Evolutionary conservation across 2,113 vertebrate species (phyloP).

Genomic region (Oryzias celebensis): DNA sequence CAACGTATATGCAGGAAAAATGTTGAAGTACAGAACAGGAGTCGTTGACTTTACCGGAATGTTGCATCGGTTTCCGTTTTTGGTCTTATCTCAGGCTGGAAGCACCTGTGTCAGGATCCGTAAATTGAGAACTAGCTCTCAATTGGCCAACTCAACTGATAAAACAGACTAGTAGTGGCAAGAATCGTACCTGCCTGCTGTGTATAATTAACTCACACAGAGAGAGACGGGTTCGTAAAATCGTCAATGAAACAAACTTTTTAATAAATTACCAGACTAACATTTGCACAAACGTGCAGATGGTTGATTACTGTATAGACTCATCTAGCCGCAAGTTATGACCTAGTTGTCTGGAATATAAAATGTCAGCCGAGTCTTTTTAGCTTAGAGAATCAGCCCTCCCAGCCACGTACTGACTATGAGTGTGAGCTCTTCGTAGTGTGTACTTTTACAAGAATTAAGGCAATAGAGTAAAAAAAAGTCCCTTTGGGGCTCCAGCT

Average conservation of each 20-base stretch:
- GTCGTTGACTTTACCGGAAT: background rate
- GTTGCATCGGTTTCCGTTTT: conserved; percentile 6
- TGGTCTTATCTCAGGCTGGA: conserved; percentile 1
- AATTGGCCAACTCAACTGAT: conserved; percentile 48
- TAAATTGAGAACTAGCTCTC: conserved; percentile 63
- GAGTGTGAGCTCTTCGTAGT: conserved; percentile 15
- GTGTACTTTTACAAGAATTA: conserved; percentile 12
- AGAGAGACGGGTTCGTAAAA: conserved; percentile 1
- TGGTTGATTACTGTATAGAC: conserved; percentile 15
- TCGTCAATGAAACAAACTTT: conserved; percentile 10
- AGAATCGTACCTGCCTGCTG: conserved; percentile 1
- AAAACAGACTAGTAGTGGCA: conserved; percentile 55
- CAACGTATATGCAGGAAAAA: conserved; percentile 13
- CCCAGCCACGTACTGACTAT: conserved; percentile 34
- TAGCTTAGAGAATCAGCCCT: conserved; percentile 59
- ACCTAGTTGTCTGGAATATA: conserved; percentile 73
- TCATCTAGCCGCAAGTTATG: conserved; percentile 66
- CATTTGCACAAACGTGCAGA: background rate
- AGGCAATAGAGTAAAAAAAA: conserved; percentile 23
- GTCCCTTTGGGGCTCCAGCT: conserved; percentile 46
- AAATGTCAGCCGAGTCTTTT: conserved; percentile 72
- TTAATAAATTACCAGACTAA: background rate
- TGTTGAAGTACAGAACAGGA: background rate
- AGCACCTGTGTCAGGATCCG: conserved; percentile 46
- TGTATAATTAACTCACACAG: conserved; percentile 28